These are phyloP conservation scores for Catocala fraxini DNA, from an alignment of 2,888 invertebrate species.

Conservation along the genomic window DNA sequence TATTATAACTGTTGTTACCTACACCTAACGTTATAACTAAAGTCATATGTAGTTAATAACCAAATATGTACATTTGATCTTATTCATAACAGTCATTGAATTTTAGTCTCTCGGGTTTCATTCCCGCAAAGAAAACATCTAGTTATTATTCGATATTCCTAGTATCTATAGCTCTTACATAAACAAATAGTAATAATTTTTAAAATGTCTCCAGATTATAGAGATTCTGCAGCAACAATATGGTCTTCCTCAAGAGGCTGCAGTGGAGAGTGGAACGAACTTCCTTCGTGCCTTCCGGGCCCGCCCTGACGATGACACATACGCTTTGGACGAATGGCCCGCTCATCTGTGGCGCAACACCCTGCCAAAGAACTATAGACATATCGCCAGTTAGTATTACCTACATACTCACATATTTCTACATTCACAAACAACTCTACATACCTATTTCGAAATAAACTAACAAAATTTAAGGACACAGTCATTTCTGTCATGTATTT, in stretches of 20 bases:
- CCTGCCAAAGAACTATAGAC: constrained; percentile 91
- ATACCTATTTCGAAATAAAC: too few relatives aligned
- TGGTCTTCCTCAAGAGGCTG: constrained; percentile 89
- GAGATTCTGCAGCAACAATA: constrained; percentile 88
- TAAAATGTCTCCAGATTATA: constrained; percentile 71
- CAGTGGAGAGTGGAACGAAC: constrained; percentile 89
- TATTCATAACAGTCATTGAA: too few relatives aligned
- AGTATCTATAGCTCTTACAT: background rate
- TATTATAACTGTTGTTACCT: too few relatives aligned
- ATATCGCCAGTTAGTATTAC: constrained; percentile 89
- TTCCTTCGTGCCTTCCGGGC: constrained; percentile 93
- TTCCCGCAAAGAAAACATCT: too few relatives aligned
- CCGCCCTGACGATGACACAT: constrained; percentile 92
- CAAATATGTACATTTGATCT: too few relatives aligned
- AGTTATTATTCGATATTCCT: too few relatives aligned
- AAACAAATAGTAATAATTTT: background rate
- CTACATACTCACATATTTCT: background rate
- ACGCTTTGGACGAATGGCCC: constrained; percentile 92
- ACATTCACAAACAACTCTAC: too few relatives aligned
- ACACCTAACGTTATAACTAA: too few relatives aligned
- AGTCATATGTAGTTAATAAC: too few relatives aligned
- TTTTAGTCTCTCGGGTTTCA: too few relatives aligned
- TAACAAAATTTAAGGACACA: too few relatives aligned
- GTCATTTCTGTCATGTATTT: background rate
- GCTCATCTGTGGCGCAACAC: constrained; percentile 93